A percentile compares a stretch with the other conserved stretches of the same genome.
Evolutionary conservation across 2,797 vertebrate genomes (phyloP).

Genomic region (Loriculus beryllinus): DNA sequence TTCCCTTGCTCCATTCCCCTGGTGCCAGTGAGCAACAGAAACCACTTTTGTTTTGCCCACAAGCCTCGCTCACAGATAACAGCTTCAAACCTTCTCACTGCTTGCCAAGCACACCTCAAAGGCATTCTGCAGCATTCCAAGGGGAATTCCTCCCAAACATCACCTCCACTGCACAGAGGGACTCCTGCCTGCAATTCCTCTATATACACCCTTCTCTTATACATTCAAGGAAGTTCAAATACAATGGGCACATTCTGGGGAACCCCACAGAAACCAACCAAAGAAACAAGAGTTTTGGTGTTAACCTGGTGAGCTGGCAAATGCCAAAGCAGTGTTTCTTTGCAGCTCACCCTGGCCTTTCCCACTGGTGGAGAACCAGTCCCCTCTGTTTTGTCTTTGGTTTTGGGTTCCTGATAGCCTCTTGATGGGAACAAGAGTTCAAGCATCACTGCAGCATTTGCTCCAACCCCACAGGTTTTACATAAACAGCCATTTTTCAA

Average conservation of each 20-base stretch:
- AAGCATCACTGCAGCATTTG: background rate
- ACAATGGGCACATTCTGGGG: accelerated
- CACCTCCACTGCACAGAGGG: background rate
- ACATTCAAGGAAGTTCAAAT: accelerated
- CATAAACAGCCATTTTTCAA: background rate
- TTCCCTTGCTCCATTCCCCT: too few species aligned
- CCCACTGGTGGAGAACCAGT: background rate
- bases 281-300: background rate
- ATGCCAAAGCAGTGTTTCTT: background rate
- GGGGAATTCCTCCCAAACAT: background rate
- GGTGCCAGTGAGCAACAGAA: background rate
- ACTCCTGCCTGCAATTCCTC: background rate
- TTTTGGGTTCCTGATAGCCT: background rate
- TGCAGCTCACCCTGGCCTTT: background rate
- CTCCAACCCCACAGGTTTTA: background rate
- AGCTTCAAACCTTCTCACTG: background rate
- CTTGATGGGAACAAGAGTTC: background rate
- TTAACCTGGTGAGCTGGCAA: accelerated
- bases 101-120: background rate
- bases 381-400: accelerated
- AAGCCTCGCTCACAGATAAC: background rate
- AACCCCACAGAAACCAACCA: background rate
- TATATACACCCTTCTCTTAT: accelerated
- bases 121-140: background rate
- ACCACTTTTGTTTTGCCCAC: background rate